Conservation (phyloP, 2,888 invertebrate genomes). For the Hydrotaea cyrtoneurina region DNA sequence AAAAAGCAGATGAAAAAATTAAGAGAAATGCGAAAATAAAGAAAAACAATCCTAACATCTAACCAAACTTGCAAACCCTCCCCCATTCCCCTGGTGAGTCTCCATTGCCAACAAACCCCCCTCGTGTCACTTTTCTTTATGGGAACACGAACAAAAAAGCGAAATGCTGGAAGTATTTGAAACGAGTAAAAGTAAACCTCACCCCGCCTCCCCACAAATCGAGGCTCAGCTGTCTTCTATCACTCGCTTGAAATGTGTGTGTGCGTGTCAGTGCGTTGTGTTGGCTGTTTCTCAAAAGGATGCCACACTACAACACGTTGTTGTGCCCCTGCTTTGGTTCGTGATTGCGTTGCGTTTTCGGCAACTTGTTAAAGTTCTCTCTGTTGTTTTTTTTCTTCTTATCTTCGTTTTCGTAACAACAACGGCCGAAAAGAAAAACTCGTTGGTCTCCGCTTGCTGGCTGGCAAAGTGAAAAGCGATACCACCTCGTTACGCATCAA, state of each 20-base stretch:
- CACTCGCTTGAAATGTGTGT: not conserved
- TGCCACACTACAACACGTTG: conserved; percentile 56
- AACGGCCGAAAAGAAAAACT: conserved; percentile 3
- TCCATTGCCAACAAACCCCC: not conserved
- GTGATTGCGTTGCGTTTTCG: conserved; percentile 31
- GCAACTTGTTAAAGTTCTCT: conserved; percentile 43
- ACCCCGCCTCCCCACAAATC: not conserved
- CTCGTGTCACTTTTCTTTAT: not conserved
- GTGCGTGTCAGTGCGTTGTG: not conserved
- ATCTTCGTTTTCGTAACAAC: conserved; percentile 22
- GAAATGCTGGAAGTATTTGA: conserved; percentile 7
- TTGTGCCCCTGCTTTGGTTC: conserved; percentile 27
- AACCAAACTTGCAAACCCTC: not conserved
- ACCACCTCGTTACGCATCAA: not conserved
- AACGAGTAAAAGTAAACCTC: not conserved
- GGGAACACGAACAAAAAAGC: not conserved
- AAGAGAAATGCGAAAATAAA: conserved; percentile 47
- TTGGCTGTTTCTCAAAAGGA: not conserved
- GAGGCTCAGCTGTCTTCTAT: conserved; percentile 8
- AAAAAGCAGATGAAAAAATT: conserved; percentile 19
- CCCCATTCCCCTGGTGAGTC: not conserved
- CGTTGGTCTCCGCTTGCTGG: not conserved
- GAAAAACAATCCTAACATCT: conserved; percentile 33
- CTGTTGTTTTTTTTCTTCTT: not conserved
- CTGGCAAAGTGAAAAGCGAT: conserved; percentile 27